These are phyloP conservation scores for Sceloporus undulatus DNA, from an alignment of 2,113 vertebrate genomes.

Conservation along the genomic window DNA sequence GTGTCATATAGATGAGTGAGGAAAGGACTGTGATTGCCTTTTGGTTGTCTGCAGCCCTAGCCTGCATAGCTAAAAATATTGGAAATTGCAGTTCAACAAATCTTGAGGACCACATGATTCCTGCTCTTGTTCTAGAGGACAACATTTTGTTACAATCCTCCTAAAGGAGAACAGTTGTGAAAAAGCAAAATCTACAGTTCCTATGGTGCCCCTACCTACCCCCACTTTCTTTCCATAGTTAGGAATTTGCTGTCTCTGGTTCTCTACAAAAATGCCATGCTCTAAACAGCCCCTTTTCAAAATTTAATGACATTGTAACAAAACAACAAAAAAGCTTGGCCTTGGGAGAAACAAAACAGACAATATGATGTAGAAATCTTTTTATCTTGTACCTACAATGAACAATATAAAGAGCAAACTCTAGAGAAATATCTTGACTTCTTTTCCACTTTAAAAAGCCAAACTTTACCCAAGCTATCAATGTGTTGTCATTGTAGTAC, in stretches of 20 bases:
- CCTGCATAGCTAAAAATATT: neutral
- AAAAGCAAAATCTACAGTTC: neutral
- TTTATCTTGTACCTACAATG: constrained; percentile 9
- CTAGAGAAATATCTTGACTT: neutral
- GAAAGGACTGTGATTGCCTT: neutral
- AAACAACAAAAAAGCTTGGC: neutral
- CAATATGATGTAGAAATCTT: neutral
- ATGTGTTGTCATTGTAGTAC: neutral
- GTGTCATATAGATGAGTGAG: too few species aligned
- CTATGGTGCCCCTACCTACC: neutral
- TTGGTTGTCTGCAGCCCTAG: neutral
- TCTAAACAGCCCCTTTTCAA: neutral
- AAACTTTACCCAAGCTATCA: neutral
- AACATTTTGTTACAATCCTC: neutral
- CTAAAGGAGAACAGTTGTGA: neutral
- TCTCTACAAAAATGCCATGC: neutral
- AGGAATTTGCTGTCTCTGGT: neutral
- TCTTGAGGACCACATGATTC: neutral
- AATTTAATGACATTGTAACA: constrained; percentile 10
- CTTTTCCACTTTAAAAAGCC: neutral
- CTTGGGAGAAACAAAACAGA: neutral
- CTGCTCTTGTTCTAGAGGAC: neutral
- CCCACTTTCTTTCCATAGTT: neutral
- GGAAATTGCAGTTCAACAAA: neutral
- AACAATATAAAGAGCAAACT: neutral